A percentile compares a stretch with the other conserved stretches of the same genome.
These are phyloP conservation scores for Lordiphosa clarofinis DNA, from an alignment of 1,140 invertebrate species.

Conservation along the genomic window DNA sequence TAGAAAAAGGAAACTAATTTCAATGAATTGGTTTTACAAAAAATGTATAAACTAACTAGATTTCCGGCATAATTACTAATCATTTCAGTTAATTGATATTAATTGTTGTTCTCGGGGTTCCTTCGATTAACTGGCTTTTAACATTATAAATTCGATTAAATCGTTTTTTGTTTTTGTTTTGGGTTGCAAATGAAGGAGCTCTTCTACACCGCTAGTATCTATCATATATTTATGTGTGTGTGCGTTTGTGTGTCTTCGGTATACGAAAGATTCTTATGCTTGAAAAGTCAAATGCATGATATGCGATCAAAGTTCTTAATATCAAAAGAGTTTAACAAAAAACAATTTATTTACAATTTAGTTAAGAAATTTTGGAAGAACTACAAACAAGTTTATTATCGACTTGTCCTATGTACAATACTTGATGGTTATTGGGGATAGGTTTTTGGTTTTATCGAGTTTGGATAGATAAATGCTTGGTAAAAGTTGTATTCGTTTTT, in stretches of 20 bases:
- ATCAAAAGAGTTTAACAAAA: slow-evolving; percentile 26
- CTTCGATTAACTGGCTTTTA: slow-evolving; percentile 69
- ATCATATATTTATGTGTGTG: slow-evolving; percentile 16
- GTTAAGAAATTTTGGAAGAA: slow-evolving; percentile 43
- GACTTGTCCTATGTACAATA: slow-evolving; percentile 64
- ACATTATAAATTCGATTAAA: slow-evolving; percentile 79
- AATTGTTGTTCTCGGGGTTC: slow-evolving; percentile 20
- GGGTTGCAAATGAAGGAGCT: slow-evolving; percentile 36
- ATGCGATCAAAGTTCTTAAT: slow-evolving; percentile 51
- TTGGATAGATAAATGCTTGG: slow-evolving; percentile 40
- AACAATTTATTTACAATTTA: slow-evolving; percentile 51
- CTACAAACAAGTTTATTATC: slow-evolving; percentile 64
- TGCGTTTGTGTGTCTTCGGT: too few relatives aligned
- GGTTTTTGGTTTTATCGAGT: slow-evolving; percentile 16
- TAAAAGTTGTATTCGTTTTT: slow-evolving; percentile 47
- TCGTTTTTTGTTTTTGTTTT: slow-evolving; percentile 41
- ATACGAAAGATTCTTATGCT: slow-evolving; percentile 38
- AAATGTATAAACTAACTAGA: slow-evolving; percentile 72
- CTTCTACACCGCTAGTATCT: slow-evolving; percentile 8
- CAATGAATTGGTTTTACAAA: slow-evolving; percentile 67
- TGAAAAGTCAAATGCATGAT: slow-evolving; percentile 53
- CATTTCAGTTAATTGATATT: slow-evolving; percentile 71
- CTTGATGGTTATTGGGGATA: slow-evolving; percentile 33
- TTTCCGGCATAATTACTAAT: slow-evolving; percentile 59
- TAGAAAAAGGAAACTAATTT: slow-evolving; percentile 64